Evolutionary conservation across 2,888 invertebrate genomes (phyloP), one percentile per base, ranked within the genome.

Genomic region (Rotaria macrura): DNA sequence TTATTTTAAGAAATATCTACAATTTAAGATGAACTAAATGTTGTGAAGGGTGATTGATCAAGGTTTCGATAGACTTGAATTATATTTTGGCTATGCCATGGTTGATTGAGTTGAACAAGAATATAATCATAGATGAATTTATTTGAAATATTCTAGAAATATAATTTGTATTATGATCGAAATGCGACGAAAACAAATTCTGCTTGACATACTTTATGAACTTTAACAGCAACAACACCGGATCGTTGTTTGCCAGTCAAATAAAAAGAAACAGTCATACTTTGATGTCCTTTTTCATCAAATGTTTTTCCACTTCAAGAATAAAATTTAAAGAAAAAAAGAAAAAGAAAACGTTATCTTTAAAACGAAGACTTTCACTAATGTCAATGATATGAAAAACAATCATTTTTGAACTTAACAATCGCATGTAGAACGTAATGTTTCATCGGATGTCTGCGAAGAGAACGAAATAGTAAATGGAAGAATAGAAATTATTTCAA

Each of bases 211-310:
- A 79, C 74, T 43, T 79, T 79, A 43, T 43, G 40, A 25, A 79
- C 74, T 79, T 79, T 79, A 43, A 79, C 43, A 43, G 43, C 74
- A 79, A 79, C 74, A 79, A 79, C 74, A 79, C 74, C 74, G 6
- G 74, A 43, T 40, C 74, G 74, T 79, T 79, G 10, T 79, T 79
- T 79, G 9, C 74, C 74, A 43, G 74, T 79, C n/a, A 79, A 79
- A 43, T 79, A 79, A 79, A 79, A 79, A 2, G 74, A 43, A 25
- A 79, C 2, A 10, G 43, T 43, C 74, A 79, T 79, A 43, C 43
- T 79, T 38, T 23, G 38, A 79, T 25, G 74, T 25, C 74, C 74
- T 79, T 40, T 40, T 65, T 65, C 65, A 65, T 65, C 65, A 29
- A 65, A 65, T 34, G 29, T 65, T 65, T 34, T 65, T 14, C 34